A percentile compares a stretch with the other conserved stretches of the same genome.
Evolutionary conservation across 2,888 invertebrate genomes (phyloP).

Genomic region (Argyresthia goedartella): DNA sequence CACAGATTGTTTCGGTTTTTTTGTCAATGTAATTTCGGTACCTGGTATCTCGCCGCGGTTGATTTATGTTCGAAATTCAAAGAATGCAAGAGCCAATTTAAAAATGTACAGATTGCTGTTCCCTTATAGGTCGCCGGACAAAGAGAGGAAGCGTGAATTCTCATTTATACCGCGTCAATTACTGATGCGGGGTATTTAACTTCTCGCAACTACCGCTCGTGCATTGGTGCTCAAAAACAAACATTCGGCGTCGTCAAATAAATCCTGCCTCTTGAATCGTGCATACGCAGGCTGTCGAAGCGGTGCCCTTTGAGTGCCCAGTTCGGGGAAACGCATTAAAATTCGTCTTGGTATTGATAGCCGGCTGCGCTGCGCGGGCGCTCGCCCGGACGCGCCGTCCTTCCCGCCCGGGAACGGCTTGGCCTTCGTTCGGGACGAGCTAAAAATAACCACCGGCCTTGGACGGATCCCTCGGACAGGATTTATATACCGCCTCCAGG

Average conservation of each 20-base stretch:
- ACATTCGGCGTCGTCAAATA: conserved; percentile 1
- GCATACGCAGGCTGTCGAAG: neutral
- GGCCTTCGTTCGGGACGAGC: conserved; percentile 47
- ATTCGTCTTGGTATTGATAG: conserved; percentile 20
- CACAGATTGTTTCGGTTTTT: neutral
- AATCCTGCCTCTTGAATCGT: neutral
- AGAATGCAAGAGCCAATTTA: neutral
- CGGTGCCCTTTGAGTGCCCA: conserved; percentile 13
- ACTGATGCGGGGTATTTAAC: neutral
- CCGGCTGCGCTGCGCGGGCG: neutral
- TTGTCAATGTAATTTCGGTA: conserved; percentile 5
- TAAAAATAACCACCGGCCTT: conserved; percentile 57
- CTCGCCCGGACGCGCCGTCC: conserved; percentile 20
- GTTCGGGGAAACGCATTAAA: conserved; percentile 45
- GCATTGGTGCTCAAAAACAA: conserved; percentile 1
- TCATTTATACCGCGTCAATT: conserved; percentile 4
- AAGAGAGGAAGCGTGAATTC: neutral
- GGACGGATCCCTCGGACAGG: conserved; percentile 56
- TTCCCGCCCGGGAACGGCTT: conserved; percentile 30
- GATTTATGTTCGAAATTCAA: conserved; percentile 3
- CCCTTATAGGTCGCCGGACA: neutral
- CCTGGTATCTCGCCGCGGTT: conserved; percentile 2
- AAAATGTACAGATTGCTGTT: neutral
- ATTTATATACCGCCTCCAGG: conserved; percentile 41
- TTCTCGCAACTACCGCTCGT: neutral